These are phyloP conservation scores for Macrophya alboannulata DNA, from an alignment of 2,888 invertebrate species.

Conservation along the genomic window DNA sequence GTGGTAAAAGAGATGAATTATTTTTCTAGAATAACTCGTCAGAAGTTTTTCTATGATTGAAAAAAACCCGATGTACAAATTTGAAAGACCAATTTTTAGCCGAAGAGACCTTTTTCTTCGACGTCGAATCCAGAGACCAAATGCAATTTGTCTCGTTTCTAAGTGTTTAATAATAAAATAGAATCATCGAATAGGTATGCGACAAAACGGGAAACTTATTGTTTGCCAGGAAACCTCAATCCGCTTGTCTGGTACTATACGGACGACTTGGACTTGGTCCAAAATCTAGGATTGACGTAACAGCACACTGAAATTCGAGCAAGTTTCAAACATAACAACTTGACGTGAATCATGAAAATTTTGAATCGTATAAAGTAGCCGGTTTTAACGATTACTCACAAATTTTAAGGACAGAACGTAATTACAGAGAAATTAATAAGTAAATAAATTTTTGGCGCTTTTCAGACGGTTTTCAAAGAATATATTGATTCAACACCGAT, in stretches of 20 bases:
- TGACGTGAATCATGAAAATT: slow-evolving; percentile 31
- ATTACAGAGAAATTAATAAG: neutral
- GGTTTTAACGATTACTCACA: neutral
- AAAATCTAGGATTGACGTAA: slow-evolving; percentile 33
- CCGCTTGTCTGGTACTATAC: slow-evolving; percentile 4
- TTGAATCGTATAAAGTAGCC: neutral
- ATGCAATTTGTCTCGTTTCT: neutral
- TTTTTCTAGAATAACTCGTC: neutral
- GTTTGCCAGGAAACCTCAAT: slow-evolving; percentile 35
- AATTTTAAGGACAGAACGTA: neutral
- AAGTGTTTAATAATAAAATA: slow-evolving; percentile 34
- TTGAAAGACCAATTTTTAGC: neutral
- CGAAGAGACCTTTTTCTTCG: neutral
- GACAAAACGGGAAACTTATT: slow-evolving; percentile 27
- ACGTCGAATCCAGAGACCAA: neutral
- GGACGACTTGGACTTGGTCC: slow-evolving; percentile 25
- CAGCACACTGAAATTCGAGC: neutral
- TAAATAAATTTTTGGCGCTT: neutral
- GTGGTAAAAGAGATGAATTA: neutral
- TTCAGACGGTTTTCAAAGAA: neutral
- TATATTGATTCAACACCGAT: neutral
- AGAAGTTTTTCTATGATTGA: neutral
- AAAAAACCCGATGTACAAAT: neutral
- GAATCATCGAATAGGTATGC: slow-evolving; percentile 39
- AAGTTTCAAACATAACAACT: neutral